phyloP scores from a whole-genome alignment of 2,797 vertebrate genomes.

The Hybognathus amarus region DNA sequence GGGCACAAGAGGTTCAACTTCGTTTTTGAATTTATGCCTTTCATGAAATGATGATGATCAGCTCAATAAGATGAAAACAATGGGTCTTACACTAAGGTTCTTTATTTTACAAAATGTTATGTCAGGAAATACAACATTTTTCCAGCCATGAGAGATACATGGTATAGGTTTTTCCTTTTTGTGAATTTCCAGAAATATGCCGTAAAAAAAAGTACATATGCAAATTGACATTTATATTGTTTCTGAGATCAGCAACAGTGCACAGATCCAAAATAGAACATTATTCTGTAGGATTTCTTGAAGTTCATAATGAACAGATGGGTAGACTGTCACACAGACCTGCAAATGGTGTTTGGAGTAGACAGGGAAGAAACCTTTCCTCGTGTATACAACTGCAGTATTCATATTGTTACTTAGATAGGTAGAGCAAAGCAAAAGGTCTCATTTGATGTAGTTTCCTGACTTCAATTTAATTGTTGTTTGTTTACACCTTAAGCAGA shows the following conservation, averaged over 20 bases:
- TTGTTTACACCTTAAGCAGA: conserved; percentile 1
- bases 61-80: not conserved
- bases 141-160: not conserved
- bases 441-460: not conserved
- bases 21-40: not conserved
- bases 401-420: not conserved
- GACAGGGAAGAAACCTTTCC: not conserved
- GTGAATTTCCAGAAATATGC: fast-evolving
- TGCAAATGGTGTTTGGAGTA: not conserved
- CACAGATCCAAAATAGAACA: not conserved
- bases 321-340: not conserved
- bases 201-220: not conserved
- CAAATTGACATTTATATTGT: not conserved
- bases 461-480: not conserved
- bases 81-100: not conserved
- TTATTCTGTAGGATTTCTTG: not conserved
- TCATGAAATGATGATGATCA: not conserved
- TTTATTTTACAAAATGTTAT: conserved; percentile 4
- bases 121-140: not conserved
- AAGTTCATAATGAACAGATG: not conserved
- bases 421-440: not conserved
- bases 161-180: not conserved
- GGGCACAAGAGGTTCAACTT: not conserved
- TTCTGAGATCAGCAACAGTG: not conserved
- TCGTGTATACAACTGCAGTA: not conserved